Evolutionary conservation across 2,888 invertebrate genomes (phyloP), one percentile per base, ranked within the genome.

Genomic region (Eueremaeus valkanovi): DNA sequence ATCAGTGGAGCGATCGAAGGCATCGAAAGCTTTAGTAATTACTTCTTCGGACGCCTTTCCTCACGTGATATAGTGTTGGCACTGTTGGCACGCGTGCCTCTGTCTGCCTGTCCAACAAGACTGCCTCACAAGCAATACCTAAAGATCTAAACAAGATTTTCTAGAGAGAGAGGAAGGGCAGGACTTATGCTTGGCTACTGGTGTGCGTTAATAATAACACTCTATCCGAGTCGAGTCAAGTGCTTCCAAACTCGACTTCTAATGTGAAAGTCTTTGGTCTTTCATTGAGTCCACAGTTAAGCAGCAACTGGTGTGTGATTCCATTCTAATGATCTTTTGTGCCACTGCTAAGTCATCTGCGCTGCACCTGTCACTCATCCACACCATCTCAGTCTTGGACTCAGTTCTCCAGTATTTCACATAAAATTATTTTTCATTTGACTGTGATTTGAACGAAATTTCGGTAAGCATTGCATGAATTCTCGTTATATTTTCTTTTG

Each of bases 141-240:
- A 61, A 61, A 61, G 61, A 13, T 61, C 61, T 61, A 61, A 61
- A 61, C 61, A 61, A 61, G 61, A 61, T 31, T 61, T 58, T 58
- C n/a, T 9, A n/a, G 40, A 40, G 40, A 40, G 51, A 61, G 61
- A 61, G 61, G 61, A 61, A 61, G 61, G 61, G 61, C 61, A 61
- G 61, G 61, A 61, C 61, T 31, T 61, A 61, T 61, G 61, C 61
- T 31, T 61, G 61, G 16, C 61, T 61, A 61, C 61, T 31, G 61
- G 61, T 61, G 61, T 29, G 61, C 16, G 61, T 29, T 31, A 61
- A 61, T 61, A 31, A 61, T 61, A 61, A 61, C 29, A 61, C 61
- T 61, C 8, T 61, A 24, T n/a, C n/a, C n/a, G n/a, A n/a, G n/a
- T n/a, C 21, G 58, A 58, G 58, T 31, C 61, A 21, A 61, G 61